Conservation (phyloP, 2,888 invertebrate genomes). For the Andrena fulva region DNA sequence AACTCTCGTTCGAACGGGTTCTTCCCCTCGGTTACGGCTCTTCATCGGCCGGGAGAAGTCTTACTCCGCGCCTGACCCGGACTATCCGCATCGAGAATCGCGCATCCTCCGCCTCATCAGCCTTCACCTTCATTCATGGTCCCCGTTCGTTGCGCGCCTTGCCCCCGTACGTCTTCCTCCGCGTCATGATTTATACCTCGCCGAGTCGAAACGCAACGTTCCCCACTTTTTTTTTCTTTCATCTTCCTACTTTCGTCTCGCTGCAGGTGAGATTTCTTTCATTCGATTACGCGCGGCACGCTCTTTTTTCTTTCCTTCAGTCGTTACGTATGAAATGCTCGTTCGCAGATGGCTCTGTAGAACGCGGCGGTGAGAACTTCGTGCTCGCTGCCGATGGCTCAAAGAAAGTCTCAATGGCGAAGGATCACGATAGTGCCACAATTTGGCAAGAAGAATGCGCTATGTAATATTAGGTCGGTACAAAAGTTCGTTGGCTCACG, state of each 20-base stretch:
- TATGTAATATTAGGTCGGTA: no score
- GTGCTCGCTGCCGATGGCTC: no score
- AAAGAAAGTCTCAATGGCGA: no score
- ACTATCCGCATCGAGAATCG: conserved; percentile 70
- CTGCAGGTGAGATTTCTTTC: conserved; percentile 23
- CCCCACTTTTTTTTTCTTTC: neutral
- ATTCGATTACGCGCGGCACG: conserved; percentile 5
- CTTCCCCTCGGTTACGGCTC: conserved; percentile 70
- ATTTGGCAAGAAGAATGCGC: no score
- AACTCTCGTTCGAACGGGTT: conserved; percentile 75
- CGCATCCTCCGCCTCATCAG: conserved; percentile 61
- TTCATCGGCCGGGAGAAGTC: conserved; percentile 71
- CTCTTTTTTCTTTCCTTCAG: neutral
- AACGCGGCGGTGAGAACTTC: neutral
- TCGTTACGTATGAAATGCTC: conserved; percentile 16
- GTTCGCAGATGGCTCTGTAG: conserved; percentile 19
- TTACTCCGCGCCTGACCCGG: conserved; percentile 67
- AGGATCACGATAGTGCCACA: no score
- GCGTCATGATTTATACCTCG: conserved; percentile 45
- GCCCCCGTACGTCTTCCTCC: conserved; percentile 37
- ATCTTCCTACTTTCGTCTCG: conserved; percentile 5
- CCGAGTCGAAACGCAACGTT: conserved; percentile 23
- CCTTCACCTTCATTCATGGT: conserved; percentile 64
- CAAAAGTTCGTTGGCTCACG: no score
- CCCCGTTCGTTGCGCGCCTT: conserved; percentile 62